Conservation (phyloP, 2,113 vertebrate species). For the Dromaius novaehollandiae region DNA sequence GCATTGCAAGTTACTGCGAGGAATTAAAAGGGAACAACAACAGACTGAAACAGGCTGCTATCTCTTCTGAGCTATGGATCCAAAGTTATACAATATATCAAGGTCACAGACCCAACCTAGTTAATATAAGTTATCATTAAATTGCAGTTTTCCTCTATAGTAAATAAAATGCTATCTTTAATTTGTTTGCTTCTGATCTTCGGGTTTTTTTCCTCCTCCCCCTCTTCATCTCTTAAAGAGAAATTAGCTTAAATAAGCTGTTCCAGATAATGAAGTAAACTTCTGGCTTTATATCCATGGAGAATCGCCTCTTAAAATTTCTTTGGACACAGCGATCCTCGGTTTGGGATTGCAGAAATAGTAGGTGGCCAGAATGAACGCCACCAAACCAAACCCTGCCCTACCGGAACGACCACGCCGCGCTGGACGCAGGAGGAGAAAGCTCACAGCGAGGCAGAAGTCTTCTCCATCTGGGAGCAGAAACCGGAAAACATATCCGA, state of each 20-base stretch:
- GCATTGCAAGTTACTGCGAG: background rate
- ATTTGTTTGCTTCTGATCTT: slow-evolving; percentile 33
- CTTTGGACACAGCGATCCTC: slow-evolving; percentile 7
- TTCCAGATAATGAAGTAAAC: slow-evolving; percentile 66
- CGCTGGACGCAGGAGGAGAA: background rate
- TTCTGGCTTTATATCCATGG: slow-evolving; percentile 60
- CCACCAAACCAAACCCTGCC: background rate
- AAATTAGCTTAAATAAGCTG: slow-evolving; percentile 65
- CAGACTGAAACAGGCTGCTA: slow-evolving; percentile 37
- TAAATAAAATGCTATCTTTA: slow-evolving; percentile 46
- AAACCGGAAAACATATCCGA: background rate
- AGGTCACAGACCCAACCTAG: slow-evolving; percentile 57
- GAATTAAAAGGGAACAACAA: background rate
- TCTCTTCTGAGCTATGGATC: background rate
- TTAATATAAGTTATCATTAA: slow-evolving; percentile 66
- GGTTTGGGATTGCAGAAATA: background rate
- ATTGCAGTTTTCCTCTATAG: slow-evolving; percentile 12
- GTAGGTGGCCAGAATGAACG: background rate
- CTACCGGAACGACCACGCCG: background rate
- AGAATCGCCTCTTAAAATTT: slow-evolving; percentile 61
- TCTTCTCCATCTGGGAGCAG: background rate
- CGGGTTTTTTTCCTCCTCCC: background rate
- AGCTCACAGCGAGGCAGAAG: background rate
- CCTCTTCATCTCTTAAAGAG: slow-evolving; percentile 48
- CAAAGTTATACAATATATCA: slow-evolving; percentile 19